Base-by-base conservation (phyloP, 2,113 vertebrate species). In the Gymnobelideus leadbeateri region DNA sequence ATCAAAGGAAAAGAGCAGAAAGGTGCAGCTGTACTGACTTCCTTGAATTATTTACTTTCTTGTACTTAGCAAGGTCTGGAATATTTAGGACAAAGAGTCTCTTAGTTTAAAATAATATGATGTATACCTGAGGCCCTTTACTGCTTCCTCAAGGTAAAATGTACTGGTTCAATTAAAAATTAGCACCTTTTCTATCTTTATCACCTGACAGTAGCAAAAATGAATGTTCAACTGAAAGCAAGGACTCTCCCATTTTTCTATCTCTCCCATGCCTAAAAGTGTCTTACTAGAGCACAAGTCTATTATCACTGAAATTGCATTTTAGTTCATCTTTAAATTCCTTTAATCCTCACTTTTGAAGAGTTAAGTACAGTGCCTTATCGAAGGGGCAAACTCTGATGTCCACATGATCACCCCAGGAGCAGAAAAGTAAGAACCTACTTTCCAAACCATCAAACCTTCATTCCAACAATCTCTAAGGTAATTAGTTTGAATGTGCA, bases 361-460 rank as follows among this genome's bases (percentile, higher is more conserved):
- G 24, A 92, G 61, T 95, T 37, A 91, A 89, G 21, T 3, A 91
- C 1, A 47, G 8, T 84, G 12, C 37, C 89, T 90, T 92, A 28
- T 8, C 91, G n/a, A 23, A 92, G 96, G 24, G 24, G 95, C 28
- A 55, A 55, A 84, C 51, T 95, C 19, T 84, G 24, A 54, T 90
- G 84, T 16, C 14, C 53, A 89, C 77, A 28, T 94, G 92, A 91
- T 90, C 21, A 68, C 43, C 89, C 46, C 37, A 93, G 51, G 92
- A 94, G 43, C 0, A 54, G 3, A 92, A 95, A 89, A 92, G n/a
- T 0, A 54, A 8, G 51, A 93, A 43, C 47, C 68, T 77, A 77
- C 2, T 90, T 95, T 95, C 12, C 16, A 92, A 84, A 25, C 19
- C 49, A 95, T 90, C 50, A 89, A 96, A 61, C 52, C 37, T 92